Evolutionary conservation across 2,888 invertebrate genomes (phyloP).

Genomic region (Protodeltote pygarga): DNA sequence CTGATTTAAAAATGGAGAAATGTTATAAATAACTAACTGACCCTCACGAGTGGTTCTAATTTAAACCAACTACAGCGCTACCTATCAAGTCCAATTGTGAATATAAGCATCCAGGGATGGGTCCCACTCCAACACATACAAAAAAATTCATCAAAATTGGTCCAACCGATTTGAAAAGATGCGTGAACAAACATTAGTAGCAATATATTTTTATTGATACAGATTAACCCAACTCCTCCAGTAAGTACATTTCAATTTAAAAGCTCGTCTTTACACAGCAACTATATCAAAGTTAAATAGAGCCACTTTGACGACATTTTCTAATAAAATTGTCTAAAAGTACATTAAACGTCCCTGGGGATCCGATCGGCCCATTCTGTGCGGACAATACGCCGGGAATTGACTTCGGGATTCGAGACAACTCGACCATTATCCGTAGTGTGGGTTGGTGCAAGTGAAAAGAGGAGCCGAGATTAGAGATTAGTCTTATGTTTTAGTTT

Average conservation of each 20-base stretch:
- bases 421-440: slow-evolving; percentile 70
- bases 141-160: no score
- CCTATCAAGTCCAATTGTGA: no score
- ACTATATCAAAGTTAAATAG: slow-evolving; percentile 24
- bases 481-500: neutral
- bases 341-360: slow-evolving; percentile 56
- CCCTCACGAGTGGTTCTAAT: no score
- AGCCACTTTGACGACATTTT: slow-evolving; percentile 45
- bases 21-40: no score
- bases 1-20: no score
- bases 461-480: slow-evolving; percentile 1
- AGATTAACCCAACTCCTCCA: no score
- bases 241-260: neutral
- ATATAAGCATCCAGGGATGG: no score
- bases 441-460: slow-evolving; percentile 32
- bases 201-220: no score
- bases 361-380: slow-evolving; percentile 52
- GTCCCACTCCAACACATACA: no score
- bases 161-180: no score
- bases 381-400: slow-evolving; percentile 75
- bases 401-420: slow-evolving; percentile 81
- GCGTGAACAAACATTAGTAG: neutral
- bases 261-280: neutral
- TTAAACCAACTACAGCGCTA: no score
- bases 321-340: slow-evolving; percentile 60